A percentile compares a stretch with the other conserved stretches of the same genome.
Conservation (phyloP, 2,113 vertebrate genomes). For the Peucedramus taeniatus region DNA sequence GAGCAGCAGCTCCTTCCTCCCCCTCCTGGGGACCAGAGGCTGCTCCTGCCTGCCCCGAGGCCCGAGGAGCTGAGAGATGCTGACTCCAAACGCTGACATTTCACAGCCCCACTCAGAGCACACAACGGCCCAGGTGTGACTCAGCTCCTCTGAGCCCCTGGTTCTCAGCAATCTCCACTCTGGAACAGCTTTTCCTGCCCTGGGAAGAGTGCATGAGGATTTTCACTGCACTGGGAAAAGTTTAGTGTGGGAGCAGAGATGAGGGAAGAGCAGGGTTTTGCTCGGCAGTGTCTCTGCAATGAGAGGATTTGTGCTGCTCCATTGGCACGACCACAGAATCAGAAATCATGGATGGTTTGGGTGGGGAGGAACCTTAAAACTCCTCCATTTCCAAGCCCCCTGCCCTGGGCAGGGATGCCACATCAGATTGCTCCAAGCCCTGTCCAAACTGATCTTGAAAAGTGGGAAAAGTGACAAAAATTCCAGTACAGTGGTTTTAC, state of each 20-base stretch:
- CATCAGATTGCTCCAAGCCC: neutral
- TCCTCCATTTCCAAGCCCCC: neutral
- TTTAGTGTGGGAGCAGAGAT: neutral
- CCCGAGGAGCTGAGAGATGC: neutral
- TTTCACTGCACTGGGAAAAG: neutral
- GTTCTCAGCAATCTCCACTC: rapidly evolving
- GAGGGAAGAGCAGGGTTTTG: neutral
- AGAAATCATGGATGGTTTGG: neutral
- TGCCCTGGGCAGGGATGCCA: neutral
- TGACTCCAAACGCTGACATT: neutral
- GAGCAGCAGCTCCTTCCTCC: neutral
- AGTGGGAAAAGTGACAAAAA: neutral
- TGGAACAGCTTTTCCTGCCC: neutral
- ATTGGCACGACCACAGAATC: neutral
- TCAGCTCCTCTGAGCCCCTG: neutral
- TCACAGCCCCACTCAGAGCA: neutral
- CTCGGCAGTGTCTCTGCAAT: neutral
- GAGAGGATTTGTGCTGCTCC: neutral
- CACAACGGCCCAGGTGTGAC: neutral
- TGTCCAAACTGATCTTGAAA: neutral
- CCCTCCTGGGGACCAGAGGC: neutral
- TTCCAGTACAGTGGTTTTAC: neutral
- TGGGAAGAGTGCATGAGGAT: neutral
- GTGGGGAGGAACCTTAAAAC: neutral
- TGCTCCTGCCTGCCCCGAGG: neutral